A percentile compares a stretch with the other conserved stretches of the same genome.
These are phyloP conservation scores for Lepidochrysops patricia DNA, from an alignment of 2,888 invertebrate species.

Conservation along the genomic window DNA sequence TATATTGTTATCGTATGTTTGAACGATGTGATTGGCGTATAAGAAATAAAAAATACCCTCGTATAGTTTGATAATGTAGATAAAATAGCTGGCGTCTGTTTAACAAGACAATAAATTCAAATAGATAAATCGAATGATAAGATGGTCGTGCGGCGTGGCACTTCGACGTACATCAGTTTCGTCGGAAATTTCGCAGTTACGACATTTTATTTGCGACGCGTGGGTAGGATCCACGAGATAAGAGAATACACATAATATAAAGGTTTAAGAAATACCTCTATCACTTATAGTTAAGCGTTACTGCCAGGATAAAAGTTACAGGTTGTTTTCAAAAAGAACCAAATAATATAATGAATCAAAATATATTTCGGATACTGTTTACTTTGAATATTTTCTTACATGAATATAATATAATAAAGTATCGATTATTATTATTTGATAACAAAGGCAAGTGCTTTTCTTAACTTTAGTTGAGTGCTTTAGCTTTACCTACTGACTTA, in stretches of 20 bases:
- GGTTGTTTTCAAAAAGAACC: too few relatives aligned
- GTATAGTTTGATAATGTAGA: conserved; percentile 11
- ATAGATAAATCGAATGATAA: conserved; percentile 4
- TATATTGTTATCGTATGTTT: conserved; percentile 11
- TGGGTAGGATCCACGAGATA: neutral
- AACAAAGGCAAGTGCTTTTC: too few relatives aligned
- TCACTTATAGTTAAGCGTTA: neutral
- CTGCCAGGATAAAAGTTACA: neutral
- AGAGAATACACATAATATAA: neutral
- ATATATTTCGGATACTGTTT: too few relatives aligned
- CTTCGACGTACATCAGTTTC: conserved; percentile 4
- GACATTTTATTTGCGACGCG: conserved; percentile 1
- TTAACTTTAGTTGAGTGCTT: too few relatives aligned
- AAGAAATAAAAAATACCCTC: conserved; percentile 5
- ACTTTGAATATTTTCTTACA: too few relatives aligned
- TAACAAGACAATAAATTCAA: neutral
- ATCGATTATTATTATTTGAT: too few relatives aligned
- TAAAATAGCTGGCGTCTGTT: neutral
- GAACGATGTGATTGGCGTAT: conserved; percentile 6
- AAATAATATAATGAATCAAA: too few relatives aligned
- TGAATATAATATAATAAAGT: too few relatives aligned
- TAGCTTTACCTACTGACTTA: too few relatives aligned
- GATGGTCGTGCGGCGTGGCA: neutral
- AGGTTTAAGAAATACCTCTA: neutral
- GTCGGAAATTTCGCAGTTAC: neutral